phyloP scores from a whole-genome alignment of 2,888 invertebrate species.

The Eumerus sabulonum region DNA sequence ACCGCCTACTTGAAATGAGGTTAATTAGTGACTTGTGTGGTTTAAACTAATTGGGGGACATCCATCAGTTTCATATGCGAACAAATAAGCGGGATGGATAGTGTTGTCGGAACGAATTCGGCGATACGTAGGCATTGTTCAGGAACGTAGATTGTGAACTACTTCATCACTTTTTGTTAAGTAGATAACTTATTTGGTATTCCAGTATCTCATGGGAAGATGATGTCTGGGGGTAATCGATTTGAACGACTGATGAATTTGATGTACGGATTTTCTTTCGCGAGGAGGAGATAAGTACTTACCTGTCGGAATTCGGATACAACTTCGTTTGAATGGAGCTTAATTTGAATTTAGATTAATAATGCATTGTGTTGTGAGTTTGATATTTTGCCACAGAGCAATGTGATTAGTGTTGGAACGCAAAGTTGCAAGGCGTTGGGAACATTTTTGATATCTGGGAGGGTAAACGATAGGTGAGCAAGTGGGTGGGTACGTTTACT shows the following conservation, averaged over 20 bases:
- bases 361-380: too few relatives aligned
- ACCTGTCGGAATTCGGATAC: too few relatives aligned
- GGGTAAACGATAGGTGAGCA: too few relatives aligned
- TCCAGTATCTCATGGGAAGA: neutral
- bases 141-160: constrained; percentile 34
- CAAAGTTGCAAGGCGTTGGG: too few relatives aligned
- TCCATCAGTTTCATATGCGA: constrained; percentile 27
- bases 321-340: too few relatives aligned
- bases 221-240: neutral
- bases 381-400: too few relatives aligned
- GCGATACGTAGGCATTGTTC: constrained; percentile 3
- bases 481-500: too few relatives aligned
- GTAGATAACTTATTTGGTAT: neutral
- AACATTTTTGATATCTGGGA: too few relatives aligned
- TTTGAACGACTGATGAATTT: neutral
- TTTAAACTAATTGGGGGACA: constrained; percentile 47
- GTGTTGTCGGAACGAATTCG: too few relatives aligned
- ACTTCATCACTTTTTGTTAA: constrained; percentile 32
- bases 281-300: neutral
- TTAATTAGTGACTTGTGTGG: constrained; percentile 59
- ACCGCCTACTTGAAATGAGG: constrained; percentile 41
- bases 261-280: too few relatives aligned
- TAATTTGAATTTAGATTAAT: too few relatives aligned
- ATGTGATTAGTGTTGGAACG: too few relatives aligned
- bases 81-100: neutral